phyloP scores from a whole-genome alignment of 2,113 vertebrate genomes.

The Emydura subglobosa region DNA sequence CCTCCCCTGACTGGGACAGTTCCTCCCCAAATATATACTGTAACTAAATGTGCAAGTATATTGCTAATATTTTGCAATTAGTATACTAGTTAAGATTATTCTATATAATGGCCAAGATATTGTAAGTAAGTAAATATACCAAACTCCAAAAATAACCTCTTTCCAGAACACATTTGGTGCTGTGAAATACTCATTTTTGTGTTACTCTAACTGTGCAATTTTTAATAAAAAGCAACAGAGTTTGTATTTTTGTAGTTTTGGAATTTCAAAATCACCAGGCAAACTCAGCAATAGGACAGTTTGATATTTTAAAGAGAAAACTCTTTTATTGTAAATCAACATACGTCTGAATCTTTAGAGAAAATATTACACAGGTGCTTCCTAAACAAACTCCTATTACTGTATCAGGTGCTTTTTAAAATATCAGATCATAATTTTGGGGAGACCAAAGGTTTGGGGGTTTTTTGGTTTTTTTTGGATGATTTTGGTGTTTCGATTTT shows the following conservation, averaged over 20 bases:
- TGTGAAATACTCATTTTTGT: conserved; percentile 35
- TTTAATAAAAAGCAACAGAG: background rate
- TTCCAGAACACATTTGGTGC: background rate
- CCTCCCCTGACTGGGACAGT: background rate
- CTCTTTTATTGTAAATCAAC: conserved; percentile 30
- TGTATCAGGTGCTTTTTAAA: conserved; percentile 33
- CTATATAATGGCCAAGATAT: background rate
- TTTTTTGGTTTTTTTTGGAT: conserved; percentile 12
- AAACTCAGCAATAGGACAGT: conserved; percentile 33
- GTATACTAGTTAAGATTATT: background rate
- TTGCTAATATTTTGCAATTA: background rate
- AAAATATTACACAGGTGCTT: conserved; percentile 43
- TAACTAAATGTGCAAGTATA: background rate
- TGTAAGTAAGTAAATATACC: background rate
- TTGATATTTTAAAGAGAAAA: conserved; percentile 52
- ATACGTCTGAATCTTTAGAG: conserved; percentile 14
- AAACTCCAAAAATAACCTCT: background rate
- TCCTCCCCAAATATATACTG: rapidly evolving
- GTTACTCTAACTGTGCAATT: conserved; percentile 5
- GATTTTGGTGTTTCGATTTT: conserved; percentile 66
- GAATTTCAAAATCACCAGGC: conserved; percentile 24
- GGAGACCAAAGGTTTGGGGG: conserved; percentile 47
- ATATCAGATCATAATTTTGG: background rate
- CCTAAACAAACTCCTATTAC: conserved; percentile 46
- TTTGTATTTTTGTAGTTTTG: background rate